Evolutionary conservation across 1,140 invertebrate species (phyloP).

Genomic region (Pristionchus pacificus): DNA sequence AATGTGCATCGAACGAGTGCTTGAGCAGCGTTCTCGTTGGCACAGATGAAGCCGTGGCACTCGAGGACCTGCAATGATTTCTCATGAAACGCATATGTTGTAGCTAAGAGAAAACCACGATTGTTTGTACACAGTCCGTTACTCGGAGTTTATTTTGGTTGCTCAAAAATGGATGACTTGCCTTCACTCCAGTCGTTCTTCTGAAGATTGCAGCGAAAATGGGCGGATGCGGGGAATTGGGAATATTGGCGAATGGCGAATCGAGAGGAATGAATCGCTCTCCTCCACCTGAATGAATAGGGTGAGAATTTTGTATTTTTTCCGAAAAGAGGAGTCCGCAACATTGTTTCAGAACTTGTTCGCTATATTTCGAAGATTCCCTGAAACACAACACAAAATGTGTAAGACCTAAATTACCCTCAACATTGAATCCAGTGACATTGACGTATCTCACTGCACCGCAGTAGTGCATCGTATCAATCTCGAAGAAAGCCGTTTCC

Average conservation of each 20-base stretch:
- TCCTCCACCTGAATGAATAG: constrained; percentile 60
- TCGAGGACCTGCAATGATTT: constrained; percentile 69
- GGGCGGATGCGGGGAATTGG: constrained; percentile 78
- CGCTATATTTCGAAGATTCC: too few species aligned
- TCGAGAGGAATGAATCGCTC: constrained; percentile 91
- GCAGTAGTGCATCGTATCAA: constrained; percentile 91
- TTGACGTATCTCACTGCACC: constrained; percentile 82
- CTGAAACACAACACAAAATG: background rate
- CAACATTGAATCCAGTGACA: constrained; percentile 62
- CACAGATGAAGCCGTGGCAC: constrained; percentile 97
- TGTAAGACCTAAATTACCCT: constrained; percentile 9
- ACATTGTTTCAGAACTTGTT: too few species aligned
- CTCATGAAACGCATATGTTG: too few species aligned
- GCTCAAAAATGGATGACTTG: constrained; percentile 2
- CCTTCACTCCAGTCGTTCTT: constrained; percentile 89
- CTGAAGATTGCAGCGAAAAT: constrained; percentile 92
- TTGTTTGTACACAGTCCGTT: too few species aligned
- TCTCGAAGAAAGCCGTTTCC: constrained; percentile 92
- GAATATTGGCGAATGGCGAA: constrained; percentile 81
- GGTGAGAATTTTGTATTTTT: too few species aligned
- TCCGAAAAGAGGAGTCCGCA: too few species aligned
- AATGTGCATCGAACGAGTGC: constrained; percentile 56
- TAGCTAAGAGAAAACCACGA: too few species aligned
- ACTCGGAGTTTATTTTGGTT: background rate
- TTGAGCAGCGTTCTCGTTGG: constrained; percentile 56